Base-by-base conservation (phyloP, 2,888 invertebrate species). In the Nomada fabriciana region DNA sequence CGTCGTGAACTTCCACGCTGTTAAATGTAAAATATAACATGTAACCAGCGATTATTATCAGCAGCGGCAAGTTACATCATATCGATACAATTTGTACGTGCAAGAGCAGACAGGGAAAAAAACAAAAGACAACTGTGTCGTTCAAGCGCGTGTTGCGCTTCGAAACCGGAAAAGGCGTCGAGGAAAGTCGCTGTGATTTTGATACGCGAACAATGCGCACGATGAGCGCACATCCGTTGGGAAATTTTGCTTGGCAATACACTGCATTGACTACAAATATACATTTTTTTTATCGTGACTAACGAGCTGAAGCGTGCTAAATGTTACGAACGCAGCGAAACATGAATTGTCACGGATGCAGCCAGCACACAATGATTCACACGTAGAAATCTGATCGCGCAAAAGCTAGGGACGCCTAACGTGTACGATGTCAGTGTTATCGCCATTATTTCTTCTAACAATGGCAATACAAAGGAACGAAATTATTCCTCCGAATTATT, bases 31-130 rank as follows among this genome's bases (percentile, higher is more conserved):
- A 60, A 18, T 18, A 0, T 29, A 36, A 42, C 5, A 2, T 43
- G 4, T 50, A 36, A 64, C 25, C 10, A 10, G 36, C 18, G 29
- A 71, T 75, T 59, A 43, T 11, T 9, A 15, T 59, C 43, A 18
- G 29, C 13, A 7, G 13, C 4, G 53, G 18, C 25, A 29, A 47
- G 60, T 80, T 78, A 53, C 43, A 25, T 29, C 70, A 78, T 50
- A 42, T n/a, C 3, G 29, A n/a, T 13, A 10, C 3, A n/a, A 65
- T 53, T 50, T 2, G 2, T 15, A n/a, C 9, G 13, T 15, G 36
- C 15, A 53, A 47, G 10, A 53, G 23, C 18, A 15, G n/a, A 2
- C 10, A 52, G 25, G 25, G 25, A 65, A 53, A 29, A 65, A 23
- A 60, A 29, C 29, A 29, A 36, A 36, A 7, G 36, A 5, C 36